Percentiles rank a stretch among this genome's conserved stretches.
These are phyloP conservation scores for Sander lucioperca DNA, from an alignment of 2,113 vertebrate genomes.

Conservation along the genomic window DNA sequence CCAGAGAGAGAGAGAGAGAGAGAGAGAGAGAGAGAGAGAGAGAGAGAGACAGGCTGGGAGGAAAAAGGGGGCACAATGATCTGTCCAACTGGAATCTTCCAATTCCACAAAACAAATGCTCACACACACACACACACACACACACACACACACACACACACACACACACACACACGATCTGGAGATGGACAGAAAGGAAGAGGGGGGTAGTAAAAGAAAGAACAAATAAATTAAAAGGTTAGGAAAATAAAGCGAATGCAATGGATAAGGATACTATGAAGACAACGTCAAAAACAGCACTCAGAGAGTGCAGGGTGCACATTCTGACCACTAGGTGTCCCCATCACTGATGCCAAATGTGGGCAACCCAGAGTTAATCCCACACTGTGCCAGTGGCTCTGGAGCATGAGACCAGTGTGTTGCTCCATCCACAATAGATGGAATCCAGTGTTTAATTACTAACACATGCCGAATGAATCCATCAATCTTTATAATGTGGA, in stretches of 20 bases:
- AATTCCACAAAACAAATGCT: constrained; percentile 65
- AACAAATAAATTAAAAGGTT: constrained; percentile 16
- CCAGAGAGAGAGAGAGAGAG: constrained; percentile 76
- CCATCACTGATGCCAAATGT: constrained; percentile 60
- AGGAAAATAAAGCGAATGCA: constrained; percentile 6
- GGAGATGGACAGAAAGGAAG: constrained; percentile 11
- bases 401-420: constrained; percentile 45
- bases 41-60: constrained; percentile 50
- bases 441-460: constrained; percentile 60
- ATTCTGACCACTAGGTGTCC: constrained; percentile 83
- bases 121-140: constrained; percentile 26
- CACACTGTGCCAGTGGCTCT: constrained; percentile 48
- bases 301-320: constrained; percentile 16
- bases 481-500: constrained; percentile 43
- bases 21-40: constrained; percentile 46
- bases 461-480: constrained; percentile 58
- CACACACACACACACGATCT: constrained; percentile 28
- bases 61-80: constrained; percentile 72
- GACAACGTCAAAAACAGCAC: constrained; percentile 9
- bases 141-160: constrained; percentile 34
- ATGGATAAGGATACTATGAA: constrained; percentile 4
- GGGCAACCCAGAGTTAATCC: constrained; percentile 53
- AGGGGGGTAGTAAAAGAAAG: background rate
- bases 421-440: constrained; percentile 50
- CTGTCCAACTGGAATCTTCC: constrained; percentile 81